Evolutionary conservation across 2,113 vertebrate species (phyloP), one percentile per base, ranked within the genome.

Genomic region (Channa argus): DNA sequence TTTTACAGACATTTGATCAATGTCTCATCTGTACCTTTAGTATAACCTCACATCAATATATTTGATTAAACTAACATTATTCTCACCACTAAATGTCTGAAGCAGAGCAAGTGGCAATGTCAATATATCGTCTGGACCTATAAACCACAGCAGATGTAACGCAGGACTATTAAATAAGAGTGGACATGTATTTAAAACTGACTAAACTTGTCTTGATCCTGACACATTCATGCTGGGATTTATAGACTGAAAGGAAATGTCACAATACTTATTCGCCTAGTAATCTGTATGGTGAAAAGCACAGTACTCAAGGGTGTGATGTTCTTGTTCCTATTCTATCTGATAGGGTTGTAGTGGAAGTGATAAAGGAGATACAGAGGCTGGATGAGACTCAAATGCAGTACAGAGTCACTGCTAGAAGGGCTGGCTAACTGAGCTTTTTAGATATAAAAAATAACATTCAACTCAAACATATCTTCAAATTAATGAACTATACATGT

Each of bases 1-100:
- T 67, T 44, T 60, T 60, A 55, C 44, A 43, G 58, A 80, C 50
- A 85, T 84, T 84, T 70, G 53, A 85, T 84, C 82, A 71, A 61
- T 62, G 54, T 71, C 74, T 69, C 38, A 4, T 56, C 51, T 56
- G 56, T 49, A 82, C 56, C 37, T 82, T 64, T 64, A 74, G 55
- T 44, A 68, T 43, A 70, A 71, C 64, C 79, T 85, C 70, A 75
- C 62, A 85, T 83, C 90, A 86, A 88, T 84, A 74, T 36, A 68
- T 61, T 56, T 69, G 39, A 69, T 85, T 72, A 52, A 38, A 75
- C 64, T 51, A 58, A 79, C 47, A 64, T 39, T 39, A 24, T 54
- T 63, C 53, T 43, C 5, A 74, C 33, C 34, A 55, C 55, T 41
- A 59, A 56, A 72, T 62, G 24, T 49, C 52, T 54, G 12, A 78